These are phyloP conservation scores for Gorsachius goisagi DNA, from an alignment of 2,113 vertebrate species.

Conservation along the genomic window DNA sequence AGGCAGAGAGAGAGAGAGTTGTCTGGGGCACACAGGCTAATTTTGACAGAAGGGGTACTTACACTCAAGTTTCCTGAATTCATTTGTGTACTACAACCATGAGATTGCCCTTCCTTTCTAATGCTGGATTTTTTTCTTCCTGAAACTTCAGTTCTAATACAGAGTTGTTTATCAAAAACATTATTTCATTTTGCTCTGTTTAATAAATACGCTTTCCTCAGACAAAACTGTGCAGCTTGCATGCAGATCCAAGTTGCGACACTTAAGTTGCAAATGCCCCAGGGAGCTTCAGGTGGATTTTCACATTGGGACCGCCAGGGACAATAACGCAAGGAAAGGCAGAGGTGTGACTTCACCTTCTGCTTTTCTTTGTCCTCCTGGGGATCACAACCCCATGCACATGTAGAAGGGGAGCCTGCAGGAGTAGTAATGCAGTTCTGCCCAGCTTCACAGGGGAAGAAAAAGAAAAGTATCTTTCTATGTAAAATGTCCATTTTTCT, in stretches of 20 bases:
- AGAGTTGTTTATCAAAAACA: not conserved
- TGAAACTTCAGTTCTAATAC: not conserved
- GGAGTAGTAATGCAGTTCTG: not conserved
- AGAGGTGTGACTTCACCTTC: not conserved
- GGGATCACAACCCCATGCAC: not conserved
- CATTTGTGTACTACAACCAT: not conserved
- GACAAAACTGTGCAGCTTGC: not conserved
- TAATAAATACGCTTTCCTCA: not conserved
- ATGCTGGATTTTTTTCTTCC: not conserved
- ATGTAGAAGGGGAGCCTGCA: not conserved
- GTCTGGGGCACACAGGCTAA: not conserved
- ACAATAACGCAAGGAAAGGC: not conserved
- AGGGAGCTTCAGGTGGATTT: not conserved
- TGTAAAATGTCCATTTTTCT: not conserved
- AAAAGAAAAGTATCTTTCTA: not conserved
- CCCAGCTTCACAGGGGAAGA: not conserved
- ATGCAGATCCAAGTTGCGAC: fast-evolving
- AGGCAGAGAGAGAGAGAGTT: not conserved
- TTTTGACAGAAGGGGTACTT: not conserved
- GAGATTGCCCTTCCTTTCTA: not conserved
- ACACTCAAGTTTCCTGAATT: not conserved
- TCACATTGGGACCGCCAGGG: not conserved
- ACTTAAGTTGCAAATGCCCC: not conserved
- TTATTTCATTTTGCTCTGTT: not conserved
- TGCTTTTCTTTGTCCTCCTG: not conserved